A percentile compares a stretch with the other conserved stretches of the same genome.
These are phyloP conservation scores for Cydia amplana DNA, from an alignment of 1,140 invertebrate species.

Conservation along the genomic window DNA sequence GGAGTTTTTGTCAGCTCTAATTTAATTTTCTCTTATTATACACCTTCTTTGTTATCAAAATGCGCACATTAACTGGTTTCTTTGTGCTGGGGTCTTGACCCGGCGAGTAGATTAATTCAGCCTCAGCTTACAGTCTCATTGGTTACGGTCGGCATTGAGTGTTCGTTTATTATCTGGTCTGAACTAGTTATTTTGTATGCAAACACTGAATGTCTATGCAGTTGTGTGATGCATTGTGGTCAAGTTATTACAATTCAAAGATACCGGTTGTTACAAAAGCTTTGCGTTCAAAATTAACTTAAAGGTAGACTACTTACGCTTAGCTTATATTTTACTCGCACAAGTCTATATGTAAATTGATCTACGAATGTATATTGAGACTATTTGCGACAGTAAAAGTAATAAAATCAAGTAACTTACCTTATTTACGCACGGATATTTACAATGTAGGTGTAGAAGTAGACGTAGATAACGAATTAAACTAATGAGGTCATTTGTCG, in stretches of 20 bases:
- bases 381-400: too few relatives aligned
- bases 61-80: constrained; percentile 13
- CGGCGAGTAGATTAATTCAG: constrained; percentile 26
- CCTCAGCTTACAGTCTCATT: neutral
- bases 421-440: too few relatives aligned
- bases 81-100: neutral
- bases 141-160: constrained; percentile 22
- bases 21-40: constrained; percentile 18
- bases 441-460: too few relatives aligned
- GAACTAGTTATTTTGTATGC: constrained; percentile 22
- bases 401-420: too few relatives aligned
- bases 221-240: constrained; percentile 9
- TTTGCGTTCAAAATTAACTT: neutral
- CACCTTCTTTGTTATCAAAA: neutral
- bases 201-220: constrained; percentile 6
- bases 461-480: neutral
- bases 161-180: constrained; percentile 17
- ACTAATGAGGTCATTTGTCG: neutral
- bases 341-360: neutral
- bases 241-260: neutral
- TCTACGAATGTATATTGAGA: too few relatives aligned
- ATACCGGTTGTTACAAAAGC: neutral
- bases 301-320: neutral
- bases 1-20: constrained; percentile 18
- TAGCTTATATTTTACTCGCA: neutral